phyloP scores from a whole-genome alignment of 1,140 invertebrate species.

The Drosophila santomea region DNA sequence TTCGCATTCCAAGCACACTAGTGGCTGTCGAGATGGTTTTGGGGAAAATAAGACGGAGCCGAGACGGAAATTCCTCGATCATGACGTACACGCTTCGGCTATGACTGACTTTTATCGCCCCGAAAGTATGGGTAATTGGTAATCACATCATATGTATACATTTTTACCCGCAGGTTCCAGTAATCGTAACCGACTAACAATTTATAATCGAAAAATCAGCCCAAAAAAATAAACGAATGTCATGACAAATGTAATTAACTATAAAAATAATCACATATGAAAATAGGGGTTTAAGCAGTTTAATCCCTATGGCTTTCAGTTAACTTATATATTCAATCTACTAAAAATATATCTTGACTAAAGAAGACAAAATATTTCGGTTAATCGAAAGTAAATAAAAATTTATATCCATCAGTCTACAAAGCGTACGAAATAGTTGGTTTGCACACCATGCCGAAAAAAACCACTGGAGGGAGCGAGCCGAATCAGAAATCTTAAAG shows the following conservation, averaged over 20 bases:
- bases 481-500: slow-evolving; percentile 37
- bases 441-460: slow-evolving; percentile 19
- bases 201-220: neutral
- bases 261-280: no score
- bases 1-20: slow-evolving; percentile 39
- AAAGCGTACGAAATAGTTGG: neutral
- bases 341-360: no score
- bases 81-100: slow-evolving; percentile 32
- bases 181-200: neutral
- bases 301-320: no score
- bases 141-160: slow-evolving; percentile 15
- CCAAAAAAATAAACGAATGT: neutral
- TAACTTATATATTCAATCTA: no score
- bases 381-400: no score
- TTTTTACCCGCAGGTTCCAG: neutral
- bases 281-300: no score
- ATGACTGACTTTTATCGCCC: slow-evolving; percentile 32
- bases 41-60: slow-evolving; percentile 11
- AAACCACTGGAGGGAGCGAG: slow-evolving; percentile 10
- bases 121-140: slow-evolving; percentile 1
- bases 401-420: no score
- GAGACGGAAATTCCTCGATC: slow-evolving; percentile 47
- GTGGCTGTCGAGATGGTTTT: neutral
- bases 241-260: no score
- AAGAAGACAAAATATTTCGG: no score